Conservation (phyloP, 2,797 vertebrate genomes). For the Philypnodon macrostomus region DNA sequence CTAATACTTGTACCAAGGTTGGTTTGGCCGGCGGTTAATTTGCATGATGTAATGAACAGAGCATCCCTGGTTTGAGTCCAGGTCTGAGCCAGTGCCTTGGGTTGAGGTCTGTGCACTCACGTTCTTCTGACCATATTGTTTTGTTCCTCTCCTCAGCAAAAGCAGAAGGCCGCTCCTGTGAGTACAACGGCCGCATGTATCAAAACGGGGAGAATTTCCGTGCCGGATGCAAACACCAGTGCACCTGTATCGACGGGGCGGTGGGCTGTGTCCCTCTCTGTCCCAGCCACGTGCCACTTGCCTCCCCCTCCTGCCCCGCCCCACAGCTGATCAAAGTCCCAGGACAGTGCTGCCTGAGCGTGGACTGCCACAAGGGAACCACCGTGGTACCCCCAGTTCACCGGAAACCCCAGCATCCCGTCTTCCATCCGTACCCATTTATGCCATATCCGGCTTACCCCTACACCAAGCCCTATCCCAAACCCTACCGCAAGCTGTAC, state of each 20-base stretch:
- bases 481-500: conserved; percentile 59
- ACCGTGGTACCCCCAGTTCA: conserved; percentile 42
- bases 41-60: too few species aligned
- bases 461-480: conserved; percentile 52
- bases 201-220: conserved; percentile 82
- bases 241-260: conserved; percentile 83
- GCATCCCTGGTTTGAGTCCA: too few species aligned
- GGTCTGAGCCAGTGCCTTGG: background rate
- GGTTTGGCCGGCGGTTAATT: too few species aligned
- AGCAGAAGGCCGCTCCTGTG: conserved; percentile 81
- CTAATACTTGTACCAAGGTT: too few species aligned
- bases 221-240: conserved; percentile 83
- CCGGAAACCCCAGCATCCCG: conserved; percentile 47
- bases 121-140: background rate
- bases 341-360: conserved; percentile 80
- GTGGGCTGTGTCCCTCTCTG: conserved; percentile 82
- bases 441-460: conserved; percentile 61
- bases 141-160: conserved; percentile 61
- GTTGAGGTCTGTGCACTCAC: too few species aligned
- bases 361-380: conserved; percentile 73
- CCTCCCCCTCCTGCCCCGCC: conserved; percentile 72
- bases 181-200: conserved; percentile 81
- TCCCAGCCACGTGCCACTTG: conserved; percentile 73
- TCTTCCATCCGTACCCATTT: conserved; percentile 61
- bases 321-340: conserved; percentile 78